phyloP scores from a whole-genome alignment of 1,140 invertebrate species.

The Leptoteleia sp. region DNA sequence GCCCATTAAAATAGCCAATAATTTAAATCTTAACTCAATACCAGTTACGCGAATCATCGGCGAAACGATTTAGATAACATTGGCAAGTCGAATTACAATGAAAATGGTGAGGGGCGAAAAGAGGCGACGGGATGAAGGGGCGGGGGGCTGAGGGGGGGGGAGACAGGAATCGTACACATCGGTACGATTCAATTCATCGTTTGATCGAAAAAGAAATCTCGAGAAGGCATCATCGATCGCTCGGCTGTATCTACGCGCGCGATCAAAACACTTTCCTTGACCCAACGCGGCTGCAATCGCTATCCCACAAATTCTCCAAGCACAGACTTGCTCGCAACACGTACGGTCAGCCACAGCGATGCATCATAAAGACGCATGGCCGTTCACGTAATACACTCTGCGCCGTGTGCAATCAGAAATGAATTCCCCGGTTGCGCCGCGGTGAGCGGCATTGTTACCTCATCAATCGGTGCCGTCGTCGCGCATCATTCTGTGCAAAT shows the following conservation, averaged over 20 bases:
- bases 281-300: constrained; percentile 29
- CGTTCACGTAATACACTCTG: constrained; percentile 38
- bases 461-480: constrained; percentile 53
- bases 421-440: constrained; percentile 33
- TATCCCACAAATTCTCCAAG: constrained; percentile 36
- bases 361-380: constrained; percentile 50
- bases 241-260: constrained; percentile 21
- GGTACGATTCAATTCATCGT: constrained; percentile 32
- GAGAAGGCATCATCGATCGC: constrained; percentile 26
- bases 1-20: too few relatives aligned
- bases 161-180: too few relatives aligned
- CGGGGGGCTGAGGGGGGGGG: too few relatives aligned
- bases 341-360: constrained; percentile 2
- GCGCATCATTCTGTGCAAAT: constrained; percentile 53
- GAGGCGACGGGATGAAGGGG: neutral
- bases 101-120: constrained; percentile 8
- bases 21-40: too few relatives aligned
- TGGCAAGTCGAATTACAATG: neutral
- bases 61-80: neutral
- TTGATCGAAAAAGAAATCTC: constrained; percentile 32
- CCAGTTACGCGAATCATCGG: constrained; percentile 7
- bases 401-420: constrained; percentile 38
- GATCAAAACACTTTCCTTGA: constrained; percentile 58
- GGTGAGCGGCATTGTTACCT: constrained; percentile 56
- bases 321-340: constrained; percentile 3